A percentile compares a stretch with the other conserved stretches of the same genome.
Conservation (phyloP, 2,888 invertebrate species). For the Dynastes grantii region DNA sequence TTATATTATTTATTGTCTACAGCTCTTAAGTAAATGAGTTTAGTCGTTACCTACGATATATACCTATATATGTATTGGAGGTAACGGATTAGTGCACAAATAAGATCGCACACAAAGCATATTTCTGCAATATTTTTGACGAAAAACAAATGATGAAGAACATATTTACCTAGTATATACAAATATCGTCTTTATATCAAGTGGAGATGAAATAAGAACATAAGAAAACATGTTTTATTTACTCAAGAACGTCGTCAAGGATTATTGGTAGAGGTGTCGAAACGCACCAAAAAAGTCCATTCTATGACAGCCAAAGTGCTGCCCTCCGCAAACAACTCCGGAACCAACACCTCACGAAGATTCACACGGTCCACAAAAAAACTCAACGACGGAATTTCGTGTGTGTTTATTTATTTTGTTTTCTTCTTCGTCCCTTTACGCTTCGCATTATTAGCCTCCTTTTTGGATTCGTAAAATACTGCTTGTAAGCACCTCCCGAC, state of each 20-base stretch:
- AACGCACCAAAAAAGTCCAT: conserved; percentile 35
- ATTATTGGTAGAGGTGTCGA: conserved; percentile 45
- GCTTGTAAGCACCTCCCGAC: conserved; percentile 31
- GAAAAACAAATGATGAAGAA: conserved; percentile 4
- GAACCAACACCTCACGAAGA: conserved; percentile 39
- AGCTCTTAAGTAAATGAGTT: no score
- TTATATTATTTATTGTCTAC: no score
- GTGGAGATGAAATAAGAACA: conserved; percentile 37
- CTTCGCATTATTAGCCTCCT: conserved; percentile 35
- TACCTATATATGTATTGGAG: no score
- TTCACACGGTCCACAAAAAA: conserved; percentile 45
- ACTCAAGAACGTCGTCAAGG: conserved; percentile 40
- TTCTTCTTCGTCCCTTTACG: conserved; percentile 27
- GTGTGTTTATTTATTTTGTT: conserved; percentile 45
- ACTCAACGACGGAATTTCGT: conserved; percentile 27
- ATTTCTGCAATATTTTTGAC: neutral
- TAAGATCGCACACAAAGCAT: no score
- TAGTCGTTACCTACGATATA: no score
- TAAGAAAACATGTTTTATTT: conserved; percentile 44
- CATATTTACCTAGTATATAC: conserved; percentile 41
- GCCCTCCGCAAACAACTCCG: conserved; percentile 45
- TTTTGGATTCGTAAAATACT: conserved; percentile 26
- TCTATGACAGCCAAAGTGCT: conserved; percentile 44
- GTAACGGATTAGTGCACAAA: no score
- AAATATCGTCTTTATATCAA: conserved; percentile 45